Conservation (phyloP, 2,113 vertebrate species). For the Urocitellus parryii region DNA sequence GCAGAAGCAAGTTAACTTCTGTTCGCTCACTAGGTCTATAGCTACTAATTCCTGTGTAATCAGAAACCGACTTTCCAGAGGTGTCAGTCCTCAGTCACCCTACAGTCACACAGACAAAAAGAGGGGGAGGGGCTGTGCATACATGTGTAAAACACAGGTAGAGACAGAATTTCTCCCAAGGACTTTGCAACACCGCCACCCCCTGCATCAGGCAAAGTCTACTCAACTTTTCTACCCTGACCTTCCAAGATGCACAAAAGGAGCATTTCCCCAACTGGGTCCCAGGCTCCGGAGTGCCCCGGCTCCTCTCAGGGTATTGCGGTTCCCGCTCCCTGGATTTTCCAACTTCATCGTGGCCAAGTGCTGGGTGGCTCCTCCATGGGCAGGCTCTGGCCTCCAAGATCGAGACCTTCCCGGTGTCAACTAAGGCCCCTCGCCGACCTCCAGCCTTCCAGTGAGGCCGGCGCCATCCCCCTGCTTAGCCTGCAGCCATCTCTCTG, state of each 20-base stretch:
- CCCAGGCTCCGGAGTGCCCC: neutral
- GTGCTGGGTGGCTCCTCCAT: neutral
- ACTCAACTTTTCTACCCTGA: neutral
- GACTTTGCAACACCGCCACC: neutral
- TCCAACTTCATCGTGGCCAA: neutral
- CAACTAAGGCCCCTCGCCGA: neutral
- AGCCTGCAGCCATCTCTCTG: neutral
- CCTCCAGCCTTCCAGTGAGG: neutral
- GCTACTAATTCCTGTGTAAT: neutral
- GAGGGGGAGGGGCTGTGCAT: neutral
- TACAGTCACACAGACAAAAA: neutral
- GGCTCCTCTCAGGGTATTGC: neutral
- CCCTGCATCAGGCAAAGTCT: neutral
- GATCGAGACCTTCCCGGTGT: rapidly evolving
- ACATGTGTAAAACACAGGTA: neutral
- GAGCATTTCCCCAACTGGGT: neutral
- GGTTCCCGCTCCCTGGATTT: neutral
- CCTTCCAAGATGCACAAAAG: neutral
- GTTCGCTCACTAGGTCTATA: neutral
- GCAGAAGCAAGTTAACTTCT: neutral
- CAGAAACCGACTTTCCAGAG: neutral
- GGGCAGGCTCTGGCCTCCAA: neutral
- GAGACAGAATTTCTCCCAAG: neutral
- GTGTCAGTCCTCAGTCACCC: neutral
- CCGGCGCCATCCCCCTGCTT: neutral